A percentile compares a stretch with the other conserved stretches of the same genome.
Conservation (phyloP, 2,888 invertebrate genomes). For the Drosophila percnosoma region DNA sequence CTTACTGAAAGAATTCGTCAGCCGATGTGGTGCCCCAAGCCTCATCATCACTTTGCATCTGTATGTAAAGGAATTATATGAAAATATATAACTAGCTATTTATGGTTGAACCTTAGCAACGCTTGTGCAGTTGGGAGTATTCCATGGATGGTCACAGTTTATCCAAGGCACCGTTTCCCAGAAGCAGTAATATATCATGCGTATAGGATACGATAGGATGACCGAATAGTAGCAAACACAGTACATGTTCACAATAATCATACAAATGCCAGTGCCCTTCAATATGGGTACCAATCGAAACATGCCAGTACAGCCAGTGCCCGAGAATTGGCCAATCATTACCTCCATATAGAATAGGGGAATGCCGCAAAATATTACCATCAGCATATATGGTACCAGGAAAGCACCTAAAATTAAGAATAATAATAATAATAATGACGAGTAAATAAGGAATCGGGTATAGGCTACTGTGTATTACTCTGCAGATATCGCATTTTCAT, state of each 20-base stretch:
- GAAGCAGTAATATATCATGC: conserved; percentile 90
- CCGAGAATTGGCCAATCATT: conserved; percentile 93
- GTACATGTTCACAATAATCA: conserved; percentile 92
- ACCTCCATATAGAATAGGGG: conserved; percentile 96
- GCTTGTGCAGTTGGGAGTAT: conserved; percentile 89
- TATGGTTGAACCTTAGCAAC: conserved; percentile 61
- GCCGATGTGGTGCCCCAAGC: conserved; percentile 87
- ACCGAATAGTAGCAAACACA: conserved; percentile 94
- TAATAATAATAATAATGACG: background rate
- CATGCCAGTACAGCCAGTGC: conserved; percentile 92
- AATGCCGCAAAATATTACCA: conserved; percentile 92
- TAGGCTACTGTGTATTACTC: background rate
- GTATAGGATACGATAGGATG: conserved; percentile 93
- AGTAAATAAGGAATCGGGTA: background rate
- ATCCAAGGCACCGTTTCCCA: conserved; percentile 90
- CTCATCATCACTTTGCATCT: conserved; percentile 20
- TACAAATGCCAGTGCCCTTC: conserved; percentile 95
- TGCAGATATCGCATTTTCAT: background rate
- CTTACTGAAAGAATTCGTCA: conserved; percentile 94
- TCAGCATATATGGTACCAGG: conserved; percentile 93
- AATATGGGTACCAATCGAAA: conserved; percentile 93
- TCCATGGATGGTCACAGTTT: conserved; percentile 92
- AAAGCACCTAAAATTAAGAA: conserved; percentile 87
- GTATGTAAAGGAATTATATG: background rate
- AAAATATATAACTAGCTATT: background rate